Conservation (phyloP, 2,888 invertebrate species). For the Hymenopus coronatus region DNA sequence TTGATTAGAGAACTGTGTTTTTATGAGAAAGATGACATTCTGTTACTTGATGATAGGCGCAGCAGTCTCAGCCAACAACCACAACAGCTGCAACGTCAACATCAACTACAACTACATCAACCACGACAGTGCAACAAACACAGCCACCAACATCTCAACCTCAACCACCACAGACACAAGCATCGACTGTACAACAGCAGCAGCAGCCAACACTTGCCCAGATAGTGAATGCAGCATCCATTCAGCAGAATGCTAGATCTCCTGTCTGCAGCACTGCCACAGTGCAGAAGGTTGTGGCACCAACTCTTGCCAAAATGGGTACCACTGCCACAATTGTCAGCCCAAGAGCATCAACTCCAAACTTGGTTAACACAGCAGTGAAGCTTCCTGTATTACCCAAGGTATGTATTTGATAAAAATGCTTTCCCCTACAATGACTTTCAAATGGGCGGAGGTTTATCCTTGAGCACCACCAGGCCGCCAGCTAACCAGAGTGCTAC, state of each 20-base stretch:
- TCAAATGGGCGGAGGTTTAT: too few species aligned
- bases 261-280: background rate
- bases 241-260: background rate
- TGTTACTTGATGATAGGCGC: background rate
- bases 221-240: background rate
- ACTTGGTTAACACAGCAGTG: background rate
- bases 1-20: too few species aligned
- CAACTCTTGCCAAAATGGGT: background rate
- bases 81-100: background rate
- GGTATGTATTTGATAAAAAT: background rate
- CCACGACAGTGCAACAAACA: background rate
- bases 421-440: too few species aligned
- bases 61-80: background rate
- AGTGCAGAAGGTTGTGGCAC: slow-evolving; percentile 4
- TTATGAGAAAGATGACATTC: too few species aligned
- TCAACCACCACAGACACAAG: background rate
- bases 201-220: background rate
- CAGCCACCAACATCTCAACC: background rate
- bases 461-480: too few species aligned
- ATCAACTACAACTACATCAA: background rate
- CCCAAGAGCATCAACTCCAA: background rate
- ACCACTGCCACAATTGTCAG: background rate
- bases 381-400: background rate
- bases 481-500: too few species aligned
- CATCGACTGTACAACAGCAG: slow-evolving; percentile 8